Evolutionary conservation across 1,140 invertebrate genomes (phyloP).

Genomic region (Varroa destructor): DNA sequence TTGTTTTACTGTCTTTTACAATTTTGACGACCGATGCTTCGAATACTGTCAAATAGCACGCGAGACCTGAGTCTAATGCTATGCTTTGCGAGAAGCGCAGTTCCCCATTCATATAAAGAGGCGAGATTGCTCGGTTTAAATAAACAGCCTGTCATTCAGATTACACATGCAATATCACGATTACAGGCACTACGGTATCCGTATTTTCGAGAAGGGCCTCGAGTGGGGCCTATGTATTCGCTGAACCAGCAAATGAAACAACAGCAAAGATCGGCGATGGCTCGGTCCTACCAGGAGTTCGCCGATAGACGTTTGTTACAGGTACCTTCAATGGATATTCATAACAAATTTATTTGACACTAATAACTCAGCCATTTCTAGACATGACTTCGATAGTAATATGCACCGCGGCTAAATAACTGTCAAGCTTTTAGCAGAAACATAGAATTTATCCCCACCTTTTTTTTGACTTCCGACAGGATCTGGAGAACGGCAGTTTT

Average conservation of each 20-base stretch:
- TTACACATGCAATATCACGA: neutral
- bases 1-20: too few species aligned
- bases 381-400: too few species aligned
- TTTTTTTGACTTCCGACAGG: neutral
- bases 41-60: too few species aligned
- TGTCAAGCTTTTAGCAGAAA: too few species aligned
- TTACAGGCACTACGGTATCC: constrained; percentile 35
- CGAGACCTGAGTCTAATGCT: too few species aligned
- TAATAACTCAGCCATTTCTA: neutral
- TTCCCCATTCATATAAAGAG: too few species aligned
- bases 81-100: too few species aligned
- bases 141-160: too few species aligned
- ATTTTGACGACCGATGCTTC: too few species aligned
- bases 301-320: constrained; percentile 16
- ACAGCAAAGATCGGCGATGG: constrained; percentile 13
- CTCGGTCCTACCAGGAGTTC: constrained; percentile 23
- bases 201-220: constrained; percentile 24
- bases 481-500: constrained; percentile 18
- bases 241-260: constrained; percentile 25
- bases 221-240: constrained; percentile 20
- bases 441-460: neutral
- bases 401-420: too few species aligned
- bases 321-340: neutral
- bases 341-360: neutral
- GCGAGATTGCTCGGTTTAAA: too few species aligned